Conservation (phyloP, 2,797 vertebrate species). For the Ataeniobius toweri region DNA sequence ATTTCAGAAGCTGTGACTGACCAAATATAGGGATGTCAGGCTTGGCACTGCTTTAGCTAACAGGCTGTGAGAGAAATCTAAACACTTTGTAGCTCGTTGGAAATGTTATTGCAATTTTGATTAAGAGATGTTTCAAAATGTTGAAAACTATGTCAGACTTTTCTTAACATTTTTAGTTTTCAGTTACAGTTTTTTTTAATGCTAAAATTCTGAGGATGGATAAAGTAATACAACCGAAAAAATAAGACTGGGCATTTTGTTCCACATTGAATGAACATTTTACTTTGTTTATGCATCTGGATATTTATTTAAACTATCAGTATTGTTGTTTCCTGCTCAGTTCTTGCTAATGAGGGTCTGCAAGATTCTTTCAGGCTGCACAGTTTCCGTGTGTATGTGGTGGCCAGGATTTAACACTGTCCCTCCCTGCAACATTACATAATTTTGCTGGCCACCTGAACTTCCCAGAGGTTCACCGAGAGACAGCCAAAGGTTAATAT, state of each 20-base stretch:
- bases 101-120: not conserved
- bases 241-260: not conserved
- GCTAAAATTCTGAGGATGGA: not conserved
- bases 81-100: not conserved
- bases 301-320: not conserved
- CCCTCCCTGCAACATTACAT: not conserved
- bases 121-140: no score
- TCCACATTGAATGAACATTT: not conserved
- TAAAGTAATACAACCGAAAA: not conserved
- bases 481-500: no score
- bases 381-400: conserved; percentile 1
- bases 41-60: not conserved
- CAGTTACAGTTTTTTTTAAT: not conserved
- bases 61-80: not conserved
- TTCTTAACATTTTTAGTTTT: not conserved
- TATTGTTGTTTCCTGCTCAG: not conserved
- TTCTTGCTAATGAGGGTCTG: not conserved
- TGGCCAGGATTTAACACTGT: not conserved
- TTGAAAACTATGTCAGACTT: not conserved
- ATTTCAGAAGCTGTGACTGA: not conserved
- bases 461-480: no score
- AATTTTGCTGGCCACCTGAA: not conserved
- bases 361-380: not conserved
- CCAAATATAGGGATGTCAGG: not conserved
- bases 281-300: not conserved